Conservation (phyloP, 2,888 invertebrate species). For the Trissolcus brochymenae region DNA sequence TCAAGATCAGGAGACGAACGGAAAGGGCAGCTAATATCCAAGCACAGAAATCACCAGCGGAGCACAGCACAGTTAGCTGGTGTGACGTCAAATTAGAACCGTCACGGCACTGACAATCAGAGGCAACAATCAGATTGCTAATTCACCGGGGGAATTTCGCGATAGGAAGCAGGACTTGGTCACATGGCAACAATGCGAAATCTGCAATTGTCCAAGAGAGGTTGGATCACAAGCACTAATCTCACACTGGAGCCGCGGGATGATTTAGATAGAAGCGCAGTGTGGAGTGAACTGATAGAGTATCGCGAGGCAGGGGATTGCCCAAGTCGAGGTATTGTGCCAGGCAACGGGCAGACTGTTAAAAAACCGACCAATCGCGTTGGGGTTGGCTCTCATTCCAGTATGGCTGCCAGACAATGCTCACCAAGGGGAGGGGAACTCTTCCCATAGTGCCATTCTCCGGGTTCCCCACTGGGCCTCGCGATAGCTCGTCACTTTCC, state of each 20-base stretch:
- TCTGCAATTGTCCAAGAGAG: not conserved
- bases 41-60: not conserved
- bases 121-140: not conserved
- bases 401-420: slow-evolving; percentile 75
- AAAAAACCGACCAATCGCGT: slow-evolving; percentile 74
- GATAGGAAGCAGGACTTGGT: no score
- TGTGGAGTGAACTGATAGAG: slow-evolving; percentile 73
- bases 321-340: slow-evolving; percentile 66
- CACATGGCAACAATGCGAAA: no score
- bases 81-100: not conserved
- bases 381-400: slow-evolving; percentile 72
- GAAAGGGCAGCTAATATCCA: not conserved
- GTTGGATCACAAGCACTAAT: slow-evolving; percentile 1
- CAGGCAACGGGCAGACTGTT: slow-evolving; percentile 64
- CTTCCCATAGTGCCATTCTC: slow-evolving; percentile 74
- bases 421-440: slow-evolving; percentile 66
- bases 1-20: not conserved
- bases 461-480: slow-evolving; percentile 70
- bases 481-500: slow-evolving; percentile 61
- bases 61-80: slow-evolving; percentile 4
- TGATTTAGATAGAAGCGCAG: slow-evolving; percentile 68
- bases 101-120: slow-evolving; percentile 1
- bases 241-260: slow-evolving; percentile 50
- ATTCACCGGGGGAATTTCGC: no score
- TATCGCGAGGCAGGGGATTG: slow-evolving; percentile 71